Conservation (phyloP, 2,797 vertebrate species). For the Microcaecilia unicolor region DNA sequence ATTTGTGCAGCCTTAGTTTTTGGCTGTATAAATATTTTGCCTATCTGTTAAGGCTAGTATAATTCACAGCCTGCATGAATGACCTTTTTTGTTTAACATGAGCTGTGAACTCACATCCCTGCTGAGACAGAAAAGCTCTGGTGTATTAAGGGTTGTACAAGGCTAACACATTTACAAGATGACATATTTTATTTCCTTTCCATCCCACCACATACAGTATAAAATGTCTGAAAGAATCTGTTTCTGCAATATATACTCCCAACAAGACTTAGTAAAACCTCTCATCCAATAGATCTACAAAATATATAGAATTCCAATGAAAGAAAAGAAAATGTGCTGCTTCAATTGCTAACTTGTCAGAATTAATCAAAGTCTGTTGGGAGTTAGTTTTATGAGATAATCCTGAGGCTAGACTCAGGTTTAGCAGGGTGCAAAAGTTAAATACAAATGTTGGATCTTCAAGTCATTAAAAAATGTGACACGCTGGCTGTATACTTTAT, state of each 20-base stretch:
- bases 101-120: too few species aligned
- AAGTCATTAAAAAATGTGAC: too few species aligned
- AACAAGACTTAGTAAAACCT: constrained; percentile 15
- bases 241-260: constrained; percentile 25
- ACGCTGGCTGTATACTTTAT: neutral
- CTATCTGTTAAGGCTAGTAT: too few species aligned
- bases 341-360: constrained; percentile 34
- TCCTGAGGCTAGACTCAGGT: constrained; percentile 20
- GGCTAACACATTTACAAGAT: neutral
- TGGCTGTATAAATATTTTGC: too few species aligned
- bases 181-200: neutral
- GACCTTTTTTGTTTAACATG: too few species aligned
- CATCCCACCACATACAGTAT: constrained; percentile 1
- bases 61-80: too few species aligned
- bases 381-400: constrained; percentile 28
- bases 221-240: constrained; percentile 3
- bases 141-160: too few species aligned
- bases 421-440: too few species aligned
- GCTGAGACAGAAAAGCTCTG: too few species aligned
- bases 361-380: constrained; percentile 21
- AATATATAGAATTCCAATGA: constrained; percentile 19
- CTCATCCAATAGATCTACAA: constrained; percentile 12
- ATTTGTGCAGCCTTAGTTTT: too few species aligned
- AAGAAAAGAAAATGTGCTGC: constrained; percentile 22
- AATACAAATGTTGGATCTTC: too few species aligned